Base-by-base conservation (phyloP, 2,888 invertebrate species). In the Isotomurus palustris region DNA sequence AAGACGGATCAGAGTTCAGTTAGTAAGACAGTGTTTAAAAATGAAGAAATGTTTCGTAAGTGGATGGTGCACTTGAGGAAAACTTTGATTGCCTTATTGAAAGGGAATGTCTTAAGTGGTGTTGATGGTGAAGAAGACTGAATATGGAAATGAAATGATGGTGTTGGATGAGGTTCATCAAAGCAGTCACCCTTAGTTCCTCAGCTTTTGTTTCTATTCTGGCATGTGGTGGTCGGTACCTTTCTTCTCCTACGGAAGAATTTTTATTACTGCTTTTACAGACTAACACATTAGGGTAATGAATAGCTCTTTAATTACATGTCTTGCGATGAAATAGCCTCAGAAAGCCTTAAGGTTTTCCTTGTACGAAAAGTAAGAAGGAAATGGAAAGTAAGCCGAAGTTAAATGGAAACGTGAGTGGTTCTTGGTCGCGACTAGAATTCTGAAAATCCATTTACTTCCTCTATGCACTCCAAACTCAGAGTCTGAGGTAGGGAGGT, bases 291-390 rank as follows among this genome's bases (percentile, higher is more conserved):
- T 64, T 64, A 59, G 61, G 50, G 58, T 58, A 64, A 64, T 64
- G 61, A 64, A 64, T 64, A 64, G 64, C 56, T 53, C 51, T 59
- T 64, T 64, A 64, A 64, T 64, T 64, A 64, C 57, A 64, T 58
- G 61, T 53, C 53, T 56, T 35, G 35, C 40, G 38, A 43, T 25
- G 38, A 32, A n/a, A n/a, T n/a, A n/a, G n/a, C n/a, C n/a, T n/a
- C n/a, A n/a, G n/a, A n/a, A n/a, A n/a, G n/a, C n/a, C n/a, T n/a
- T n/a, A n/a, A n/a, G n/a, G n/a, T n/a, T n/a, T n/a, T n/a, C n/a
- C n/a, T n/a, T n/a, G n/a, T n/a, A n/a, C n/a, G 8, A 44, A 17
- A 44, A 51, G 29, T 28, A 28, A 24, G 29, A 10, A 27, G 45
- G 52, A 40, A 32, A 32, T 53, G 35, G 43, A 43, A 43, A 43